Percentiles rank a stretch among this genome's conserved stretches.
phyloP scores from a whole-genome alignment of 2,888 invertebrate genomes.

The Eupithecia insigniata region DNA sequence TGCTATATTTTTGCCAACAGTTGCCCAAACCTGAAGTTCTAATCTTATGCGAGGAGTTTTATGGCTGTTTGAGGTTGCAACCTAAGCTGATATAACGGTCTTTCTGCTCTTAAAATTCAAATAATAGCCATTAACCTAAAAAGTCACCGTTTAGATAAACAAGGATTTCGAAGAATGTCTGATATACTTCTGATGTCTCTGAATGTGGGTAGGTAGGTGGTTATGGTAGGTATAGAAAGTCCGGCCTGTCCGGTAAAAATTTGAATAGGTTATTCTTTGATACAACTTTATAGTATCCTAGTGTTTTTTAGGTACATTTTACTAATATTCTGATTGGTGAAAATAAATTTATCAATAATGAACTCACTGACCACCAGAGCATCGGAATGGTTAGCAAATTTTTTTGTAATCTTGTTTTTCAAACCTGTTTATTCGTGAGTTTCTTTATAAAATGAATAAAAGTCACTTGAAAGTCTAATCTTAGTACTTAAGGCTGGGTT shows the following conservation, averaged over 20 bases:
- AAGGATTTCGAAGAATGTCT: constrained; percentile 28
- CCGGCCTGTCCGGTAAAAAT: background rate
- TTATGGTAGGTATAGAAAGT: background rate
- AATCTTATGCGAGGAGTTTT: constrained; percentile 29
- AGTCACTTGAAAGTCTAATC: no score
- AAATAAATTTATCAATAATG: background rate
- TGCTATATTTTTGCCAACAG: constrained; percentile 25
- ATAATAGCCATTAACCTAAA: constrained; percentile 45
- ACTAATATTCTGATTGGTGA: no score
- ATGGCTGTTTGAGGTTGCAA: constrained; percentile 39
- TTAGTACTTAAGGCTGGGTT: no score
- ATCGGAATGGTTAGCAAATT: background rate
- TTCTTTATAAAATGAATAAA: background rate
- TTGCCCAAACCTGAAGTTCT: constrained; percentile 34
- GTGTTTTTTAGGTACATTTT: background rate
- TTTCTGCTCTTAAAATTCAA: constrained; percentile 41
- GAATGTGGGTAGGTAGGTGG: constrained; percentile 19
- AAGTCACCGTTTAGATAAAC: constrained; percentile 33
- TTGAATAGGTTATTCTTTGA: background rate
- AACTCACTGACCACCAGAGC: background rate
- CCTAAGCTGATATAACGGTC: constrained; percentile 39
- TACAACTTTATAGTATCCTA: background rate
- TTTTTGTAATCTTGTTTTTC: background rate
- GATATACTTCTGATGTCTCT: constrained; percentile 29
- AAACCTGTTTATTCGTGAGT: no score